Evolutionary conservation across 2,888 invertebrate species (phyloP), one percentile per base, ranked within the genome.

Genomic region (Hypselothyrea guttata): DNA sequence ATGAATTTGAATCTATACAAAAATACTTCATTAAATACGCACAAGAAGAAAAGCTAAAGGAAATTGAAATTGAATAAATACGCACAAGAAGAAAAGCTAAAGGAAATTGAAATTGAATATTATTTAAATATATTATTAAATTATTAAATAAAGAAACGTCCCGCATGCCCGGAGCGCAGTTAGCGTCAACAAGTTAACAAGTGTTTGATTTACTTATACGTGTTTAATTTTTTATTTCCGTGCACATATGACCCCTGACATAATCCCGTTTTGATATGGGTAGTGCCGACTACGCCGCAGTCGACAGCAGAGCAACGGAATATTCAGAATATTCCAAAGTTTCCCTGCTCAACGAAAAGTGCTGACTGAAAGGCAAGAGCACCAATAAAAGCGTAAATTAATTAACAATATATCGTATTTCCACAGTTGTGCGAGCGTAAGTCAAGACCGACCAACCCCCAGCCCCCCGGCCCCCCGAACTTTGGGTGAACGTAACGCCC

Each of bases 321-420:
- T n/a, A n/a, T n/a, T n/a, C n/a, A n/a, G n/a, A n/a, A n/a, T n/a
- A n/a, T 27, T 4, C 22, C 22, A 22, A 2, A 22, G 2, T 16
- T 41, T 37, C 42, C 46, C 30, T n/a, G 42, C 34, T 51, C 45
- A 47, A 37, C 57, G 18, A 46, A 60, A 75, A 62, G 22, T 69
- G 65, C 77, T 65, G 69, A 65, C 52, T 63, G 55, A 55, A 34
- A 57, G 69, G 62, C 35, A 34, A 45, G 59, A 48, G 49, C 56
- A 48, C 37, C 79, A 78, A 71, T 66, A 78, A 78, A 78, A 72
- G 79, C 78, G 61, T 82, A 84, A 84, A 79, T 79, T 79, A 79
- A 79, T 79, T 79, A 79, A 84, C 69, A 78, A 82, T 82, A 82
- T 82, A 79, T 79, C 66, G 72, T 64, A 66, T 79, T 78, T 84